phyloP scores from a whole-genome alignment of 2,113 vertebrate species.

The Phasianus colchicus region DNA sequence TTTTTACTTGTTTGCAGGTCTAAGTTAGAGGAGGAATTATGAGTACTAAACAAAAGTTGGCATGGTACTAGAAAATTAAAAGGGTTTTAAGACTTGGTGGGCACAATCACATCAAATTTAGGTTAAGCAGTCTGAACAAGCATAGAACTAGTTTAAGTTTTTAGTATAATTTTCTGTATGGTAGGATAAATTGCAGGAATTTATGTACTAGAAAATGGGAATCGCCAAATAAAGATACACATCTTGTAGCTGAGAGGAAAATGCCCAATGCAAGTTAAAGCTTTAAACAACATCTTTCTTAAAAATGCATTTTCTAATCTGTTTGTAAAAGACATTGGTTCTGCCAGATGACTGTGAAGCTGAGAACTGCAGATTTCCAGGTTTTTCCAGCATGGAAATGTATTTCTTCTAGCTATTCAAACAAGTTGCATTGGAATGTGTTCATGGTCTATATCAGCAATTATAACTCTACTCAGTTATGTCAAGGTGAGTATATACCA shows the following conservation, averaged over 20 bases:
- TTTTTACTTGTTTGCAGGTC: conserved; percentile 15
- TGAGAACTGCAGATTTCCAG: not conserved
- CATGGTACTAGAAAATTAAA: not conserved
- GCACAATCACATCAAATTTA: not conserved
- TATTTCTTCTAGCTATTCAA: not conserved
- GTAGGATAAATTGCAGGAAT: not conserved
- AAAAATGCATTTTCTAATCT: conserved; percentile 4
- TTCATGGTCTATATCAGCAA: conserved; percentile 25
- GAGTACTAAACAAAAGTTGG: not conserved
- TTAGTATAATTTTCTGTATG: not conserved
- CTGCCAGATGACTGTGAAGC: not conserved
- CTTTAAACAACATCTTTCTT: not conserved
- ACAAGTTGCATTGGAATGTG: not conserved
- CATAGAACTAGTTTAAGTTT: not conserved
- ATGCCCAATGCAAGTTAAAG: not conserved
- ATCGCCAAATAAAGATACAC: not conserved
- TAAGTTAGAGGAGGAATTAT: not conserved
- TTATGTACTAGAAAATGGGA: not conserved
- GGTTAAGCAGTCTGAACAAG: not conserved
- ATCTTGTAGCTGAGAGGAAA: not conserved
- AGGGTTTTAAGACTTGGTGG: not conserved
- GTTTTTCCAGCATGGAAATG: not conserved
- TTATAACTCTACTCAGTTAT: not conserved
- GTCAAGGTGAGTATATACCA: not conserved
- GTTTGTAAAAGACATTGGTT: not conserved